Percentiles rank a stretch among this genome's conserved stretches.
Conservation (phyloP, 2,113 vertebrate genomes). For the Ammodytes dubius region DNA sequence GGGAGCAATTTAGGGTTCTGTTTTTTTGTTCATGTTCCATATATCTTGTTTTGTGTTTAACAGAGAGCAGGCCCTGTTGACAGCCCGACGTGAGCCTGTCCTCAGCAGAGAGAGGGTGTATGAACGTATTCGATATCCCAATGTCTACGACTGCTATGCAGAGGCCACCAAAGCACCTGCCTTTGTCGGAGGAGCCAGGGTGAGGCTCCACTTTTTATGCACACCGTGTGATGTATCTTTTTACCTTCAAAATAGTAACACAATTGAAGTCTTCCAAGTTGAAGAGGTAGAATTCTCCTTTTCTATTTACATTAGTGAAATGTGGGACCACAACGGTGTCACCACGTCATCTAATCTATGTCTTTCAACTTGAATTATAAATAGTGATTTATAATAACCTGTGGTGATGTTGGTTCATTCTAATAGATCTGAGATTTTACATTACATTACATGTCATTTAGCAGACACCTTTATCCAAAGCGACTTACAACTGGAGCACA, state of each 20-base stretch:
- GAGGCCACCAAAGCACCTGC: conserved; percentile 93
- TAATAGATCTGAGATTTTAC: no score
- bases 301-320: not conserved
- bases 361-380: no score
- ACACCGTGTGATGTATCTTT: not conserved
- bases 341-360: no score
- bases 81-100: conserved; percentile 87
- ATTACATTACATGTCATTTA: no score
- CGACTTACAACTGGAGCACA: no score
- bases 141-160: conserved; percentile 94
- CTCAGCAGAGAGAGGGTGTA: conserved; percentile 87
- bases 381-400: no score
- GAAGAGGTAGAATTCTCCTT: not conserved
- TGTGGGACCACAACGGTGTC: not conserved
- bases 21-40: not conserved
- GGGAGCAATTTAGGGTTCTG: not conserved
- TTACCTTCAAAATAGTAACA: not conserved
- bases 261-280: not conserved
- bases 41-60: conserved; percentile 3
- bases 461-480: no score
- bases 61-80: conserved; percentile 94
- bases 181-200: conserved; percentile 96
- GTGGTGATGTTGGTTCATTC: no score
- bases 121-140: conserved; percentile 90
- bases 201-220: conserved; percentile 59